Evolutionary conservation across 2,113 vertebrate genomes (phyloP).

Genomic region (Pampusana beccarii): DNA sequence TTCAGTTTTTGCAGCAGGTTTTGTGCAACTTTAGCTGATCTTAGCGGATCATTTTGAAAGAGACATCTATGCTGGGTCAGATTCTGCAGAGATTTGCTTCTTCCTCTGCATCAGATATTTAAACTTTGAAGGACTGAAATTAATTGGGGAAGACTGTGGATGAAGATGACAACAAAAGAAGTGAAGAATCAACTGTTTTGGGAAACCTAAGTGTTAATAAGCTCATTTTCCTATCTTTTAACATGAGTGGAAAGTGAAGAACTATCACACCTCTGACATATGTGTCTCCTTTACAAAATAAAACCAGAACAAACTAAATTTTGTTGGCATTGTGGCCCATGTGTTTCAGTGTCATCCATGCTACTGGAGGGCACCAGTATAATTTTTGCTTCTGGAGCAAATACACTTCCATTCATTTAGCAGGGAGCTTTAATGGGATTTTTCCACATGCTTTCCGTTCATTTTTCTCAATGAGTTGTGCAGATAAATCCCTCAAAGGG

Average conservation of each 20-base stretch:
- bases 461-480: background rate
- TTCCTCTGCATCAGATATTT: background rate
- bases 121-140: background rate
- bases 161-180: background rate
- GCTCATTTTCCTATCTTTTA: background rate
- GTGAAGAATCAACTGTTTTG: background rate
- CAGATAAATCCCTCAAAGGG: background rate
- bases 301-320: background rate
- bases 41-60: background rate
- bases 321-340: background rate
- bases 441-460: background rate
- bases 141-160: background rate
- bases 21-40: background rate
- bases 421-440: background rate
- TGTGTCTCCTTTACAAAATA: background rate
- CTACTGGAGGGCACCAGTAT: background rate
- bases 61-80: rapidly evolving
- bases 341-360: background rate
- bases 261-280: background rate
- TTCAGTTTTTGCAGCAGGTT: background rate
- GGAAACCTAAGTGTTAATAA: background rate
- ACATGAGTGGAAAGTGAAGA: background rate
- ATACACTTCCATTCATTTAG: background rate
- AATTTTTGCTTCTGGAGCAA: background rate
- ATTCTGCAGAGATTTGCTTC: background rate